Conservation (phyloP, 2,797 vertebrate species). For the Pteropus rufus region DNA sequence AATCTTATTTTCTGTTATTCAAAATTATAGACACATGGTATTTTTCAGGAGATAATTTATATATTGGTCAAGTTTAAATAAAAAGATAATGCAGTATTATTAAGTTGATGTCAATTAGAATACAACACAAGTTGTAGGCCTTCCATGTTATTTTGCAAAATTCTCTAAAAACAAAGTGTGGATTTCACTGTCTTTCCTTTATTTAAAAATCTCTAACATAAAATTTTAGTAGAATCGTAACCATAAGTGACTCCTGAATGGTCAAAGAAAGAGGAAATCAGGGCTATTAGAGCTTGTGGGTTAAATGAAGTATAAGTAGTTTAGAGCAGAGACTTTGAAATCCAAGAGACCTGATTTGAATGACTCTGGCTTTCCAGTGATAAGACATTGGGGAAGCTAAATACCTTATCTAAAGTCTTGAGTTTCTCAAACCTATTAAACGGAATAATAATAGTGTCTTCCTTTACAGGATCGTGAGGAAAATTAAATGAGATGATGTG, state of each 20-base stretch:
- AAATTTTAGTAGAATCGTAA: neutral
- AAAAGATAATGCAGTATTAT: neutral
- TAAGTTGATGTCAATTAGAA: neutral
- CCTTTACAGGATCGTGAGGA: neutral
- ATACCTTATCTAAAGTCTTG: neutral
- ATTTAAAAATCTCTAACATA: slow-evolving; percentile 2
- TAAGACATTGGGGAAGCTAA: neutral
- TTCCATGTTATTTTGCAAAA: slow-evolving; percentile 8
- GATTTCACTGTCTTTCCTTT: neutral
- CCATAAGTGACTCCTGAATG: neutral
- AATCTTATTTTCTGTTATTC: neutral
- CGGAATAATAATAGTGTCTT: neutral
- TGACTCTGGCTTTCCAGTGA: neutral
- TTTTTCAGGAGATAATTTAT: neutral
- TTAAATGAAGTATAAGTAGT: neutral
- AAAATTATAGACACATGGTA: neutral
- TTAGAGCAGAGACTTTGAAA: neutral
- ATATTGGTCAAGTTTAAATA: neutral
- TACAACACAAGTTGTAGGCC: neutral
- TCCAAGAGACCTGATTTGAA: neutral
- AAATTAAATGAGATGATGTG: neutral
- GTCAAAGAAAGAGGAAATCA: neutral
- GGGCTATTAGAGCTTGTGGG: neutral
- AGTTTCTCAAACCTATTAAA: neutral
- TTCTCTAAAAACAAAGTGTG: neutral